phyloP scores from a whole-genome alignment of 1,140 invertebrate genomes.

The Penaeus japonicus region DNA sequence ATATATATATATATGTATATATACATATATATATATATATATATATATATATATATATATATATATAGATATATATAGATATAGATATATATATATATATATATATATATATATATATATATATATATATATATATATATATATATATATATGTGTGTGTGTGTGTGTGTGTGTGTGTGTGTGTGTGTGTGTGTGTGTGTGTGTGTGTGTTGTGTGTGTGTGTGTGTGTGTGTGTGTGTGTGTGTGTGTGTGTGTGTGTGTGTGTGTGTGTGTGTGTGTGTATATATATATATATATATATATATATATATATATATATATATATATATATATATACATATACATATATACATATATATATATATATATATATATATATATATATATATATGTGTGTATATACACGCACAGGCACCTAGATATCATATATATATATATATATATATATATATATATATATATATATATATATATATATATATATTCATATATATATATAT shows the following conservation, averaged over 20 bases:
- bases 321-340: neutral
- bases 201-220: too few relatives aligned
- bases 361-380: neutral
- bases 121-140: neutral
- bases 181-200: too few relatives aligned
- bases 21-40: neutral
- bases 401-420: neutral
- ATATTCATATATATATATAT: neutral
- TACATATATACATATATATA: neutral
- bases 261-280: too few relatives aligned
- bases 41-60: neutral
- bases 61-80: neutral
- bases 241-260: too few relatives aligned
- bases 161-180: too few relatives aligned
- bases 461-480: neutral
- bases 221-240: too few relatives aligned
- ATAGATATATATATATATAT: neutral
- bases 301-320: too few relatives aligned
- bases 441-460: neutral
- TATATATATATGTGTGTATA: too few relatives aligned
- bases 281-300: too few relatives aligned
- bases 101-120: neutral
- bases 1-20: neutral
- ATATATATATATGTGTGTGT: neutral
- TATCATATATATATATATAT: neutral